Conservation (phyloP, 35 echinoderm and acorn worm genomes). For the Ptychodera flava region DNA sequence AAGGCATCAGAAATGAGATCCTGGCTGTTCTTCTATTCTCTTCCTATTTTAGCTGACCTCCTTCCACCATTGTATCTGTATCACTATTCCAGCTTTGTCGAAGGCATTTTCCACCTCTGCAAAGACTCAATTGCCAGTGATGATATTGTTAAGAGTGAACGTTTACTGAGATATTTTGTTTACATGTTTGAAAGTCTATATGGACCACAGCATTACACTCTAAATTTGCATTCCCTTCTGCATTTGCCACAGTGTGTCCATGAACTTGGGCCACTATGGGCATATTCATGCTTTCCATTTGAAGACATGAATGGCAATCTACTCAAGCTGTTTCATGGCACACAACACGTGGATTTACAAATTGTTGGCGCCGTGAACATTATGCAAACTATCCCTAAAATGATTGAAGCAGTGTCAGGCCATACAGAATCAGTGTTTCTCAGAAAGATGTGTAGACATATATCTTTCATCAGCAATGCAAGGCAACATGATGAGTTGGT, state of each 20-base stretch:
- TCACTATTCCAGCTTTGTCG: slow-evolving; percentile 16
- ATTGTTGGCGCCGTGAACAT: too few relatives aligned
- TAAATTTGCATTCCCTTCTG: slow-evolving; percentile 17
- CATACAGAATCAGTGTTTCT: too few relatives aligned
- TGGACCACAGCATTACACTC: slow-evolving; percentile 13
- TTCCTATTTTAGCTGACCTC: slow-evolving; percentile 8
- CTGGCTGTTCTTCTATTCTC: slow-evolving; percentile 30
- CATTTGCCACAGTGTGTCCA: slow-evolving; percentile 18
- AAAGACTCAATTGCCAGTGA: slow-evolving; percentile 3
- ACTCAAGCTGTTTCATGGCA: background rate
- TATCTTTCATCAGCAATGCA: too few relatives aligned
- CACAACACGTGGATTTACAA: slow-evolving; percentile 8
- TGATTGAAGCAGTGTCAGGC: too few relatives aligned
- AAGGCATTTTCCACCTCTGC: slow-evolving; percentile 7
- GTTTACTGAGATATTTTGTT: slow-evolving; percentile 23
- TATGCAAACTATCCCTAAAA: too few relatives aligned
- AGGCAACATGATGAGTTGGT: too few relatives aligned
- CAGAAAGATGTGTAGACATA: too few relatives aligned
- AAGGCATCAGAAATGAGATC: slow-evolving; percentile 30
- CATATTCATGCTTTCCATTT: slow-evolving; percentile 3
- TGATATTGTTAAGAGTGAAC: background rate
- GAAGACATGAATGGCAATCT: slow-evolving; percentile 7
- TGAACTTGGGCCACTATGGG: slow-evolving; percentile 9
- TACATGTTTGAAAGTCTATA: slow-evolving; percentile 14
- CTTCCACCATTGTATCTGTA: slow-evolving; percentile 15